phyloP scores from a whole-genome alignment of 2,888 invertebrate genomes.

The Halictus ligatus region DNA sequence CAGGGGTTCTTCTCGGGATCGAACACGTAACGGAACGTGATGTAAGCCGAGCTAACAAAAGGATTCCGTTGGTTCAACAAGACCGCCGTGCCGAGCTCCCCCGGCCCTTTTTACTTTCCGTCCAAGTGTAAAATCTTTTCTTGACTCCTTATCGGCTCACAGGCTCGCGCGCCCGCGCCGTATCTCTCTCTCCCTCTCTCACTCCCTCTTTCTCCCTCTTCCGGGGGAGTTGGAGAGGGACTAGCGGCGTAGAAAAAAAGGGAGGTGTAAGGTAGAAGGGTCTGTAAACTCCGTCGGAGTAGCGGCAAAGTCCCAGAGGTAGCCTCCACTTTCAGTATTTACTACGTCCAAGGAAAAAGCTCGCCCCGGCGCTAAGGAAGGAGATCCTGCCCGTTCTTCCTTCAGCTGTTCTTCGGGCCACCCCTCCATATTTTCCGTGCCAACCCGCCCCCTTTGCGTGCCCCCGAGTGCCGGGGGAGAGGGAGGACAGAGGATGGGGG shows the following conservation, averaged over 20 bases:
- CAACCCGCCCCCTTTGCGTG: conserved; percentile 5
- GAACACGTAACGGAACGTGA: conserved; percentile 58
- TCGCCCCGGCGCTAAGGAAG: conserved; percentile 49
- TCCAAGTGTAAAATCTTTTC: conserved; percentile 73
- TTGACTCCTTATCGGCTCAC: conserved; percentile 68
- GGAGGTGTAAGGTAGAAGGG: conserved; percentile 54
- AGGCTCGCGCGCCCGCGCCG: neutral
- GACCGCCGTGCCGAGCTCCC: conserved; percentile 40
- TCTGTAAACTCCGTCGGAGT: conserved; percentile 69
- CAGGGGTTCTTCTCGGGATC: conserved; percentile 21
- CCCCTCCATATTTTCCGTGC: conserved; percentile 51
- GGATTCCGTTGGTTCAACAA: conserved; percentile 70
- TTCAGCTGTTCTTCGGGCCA: conserved; percentile 32
- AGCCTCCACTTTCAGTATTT: conserved; percentile 71
- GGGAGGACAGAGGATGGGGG: conserved; percentile 3
- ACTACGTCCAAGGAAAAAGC: conserved; percentile 68
- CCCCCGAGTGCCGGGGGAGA: neutral
- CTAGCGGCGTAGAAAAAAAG: conserved; percentile 21
- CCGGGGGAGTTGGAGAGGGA: neutral
- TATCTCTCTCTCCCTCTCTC: no score
- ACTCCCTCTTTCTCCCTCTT: neutral
- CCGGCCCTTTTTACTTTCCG: conserved; percentile 58
- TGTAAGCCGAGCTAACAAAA: conserved; percentile 65
- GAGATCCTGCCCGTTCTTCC: conserved; percentile 62
- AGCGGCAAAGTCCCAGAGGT: conserved; percentile 67